These are phyloP conservation scores for Enteromius afrohamiltoni DNA, from an alignment of 2,797 vertebrate species.

Conservation along the genomic window DNA sequence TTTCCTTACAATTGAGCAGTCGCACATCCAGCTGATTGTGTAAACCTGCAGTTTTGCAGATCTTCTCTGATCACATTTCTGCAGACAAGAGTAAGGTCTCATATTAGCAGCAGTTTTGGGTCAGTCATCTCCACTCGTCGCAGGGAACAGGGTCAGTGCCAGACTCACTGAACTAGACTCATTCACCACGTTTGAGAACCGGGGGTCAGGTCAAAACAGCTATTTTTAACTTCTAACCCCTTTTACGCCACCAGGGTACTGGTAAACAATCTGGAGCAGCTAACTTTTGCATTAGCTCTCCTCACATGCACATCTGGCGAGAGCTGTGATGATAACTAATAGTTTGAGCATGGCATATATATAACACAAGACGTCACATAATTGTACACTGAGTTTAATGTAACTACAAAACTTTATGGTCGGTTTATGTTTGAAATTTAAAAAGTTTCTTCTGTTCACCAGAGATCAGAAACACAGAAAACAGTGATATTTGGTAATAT, in stretches of 20 bases:
- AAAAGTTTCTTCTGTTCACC: not conserved
- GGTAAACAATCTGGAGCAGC: not conserved
- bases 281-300: not conserved
- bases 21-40: too few relatives aligned
- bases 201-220: not conserved
- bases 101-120: conserved; percentile 11
- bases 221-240: not conserved
- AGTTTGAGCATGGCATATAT: not conserved
- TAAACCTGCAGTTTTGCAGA: not conserved
- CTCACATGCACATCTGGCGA: not conserved
- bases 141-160: not conserved
- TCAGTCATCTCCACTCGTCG: not conserved
- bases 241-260: not conserved
- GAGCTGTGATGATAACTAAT: not conserved
- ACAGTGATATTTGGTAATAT: not conserved
- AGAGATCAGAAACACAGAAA: not conserved
- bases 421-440: not conserved
- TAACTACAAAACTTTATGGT: not conserved
- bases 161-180: not conserved
- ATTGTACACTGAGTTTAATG: not conserved
- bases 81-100: not conserved
- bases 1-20: not conserved
- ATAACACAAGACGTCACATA: not conserved
- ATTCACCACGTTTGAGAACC: not conserved
- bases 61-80: not conserved